Percentiles rank a stretch among this genome's conserved stretches.
phyloP scores from a whole-genome alignment of 2,888 invertebrate species.

The Pristionchus maxplancki region DNA sequence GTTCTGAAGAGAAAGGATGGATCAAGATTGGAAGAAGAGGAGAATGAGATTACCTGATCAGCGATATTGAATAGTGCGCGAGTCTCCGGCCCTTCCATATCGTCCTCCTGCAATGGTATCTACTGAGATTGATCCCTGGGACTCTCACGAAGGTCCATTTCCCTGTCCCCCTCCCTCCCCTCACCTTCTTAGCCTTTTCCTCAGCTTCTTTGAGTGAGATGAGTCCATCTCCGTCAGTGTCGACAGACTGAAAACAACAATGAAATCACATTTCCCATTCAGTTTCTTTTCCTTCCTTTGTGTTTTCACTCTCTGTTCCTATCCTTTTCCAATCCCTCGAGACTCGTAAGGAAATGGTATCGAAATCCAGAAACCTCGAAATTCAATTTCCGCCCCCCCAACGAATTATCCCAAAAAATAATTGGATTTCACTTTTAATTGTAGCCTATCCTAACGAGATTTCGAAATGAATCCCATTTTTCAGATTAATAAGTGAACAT shows the following conservation, averaged over 20 bases:
- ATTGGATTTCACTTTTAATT: neutral
- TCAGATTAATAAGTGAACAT: neutral
- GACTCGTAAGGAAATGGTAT: constrained; percentile 19
- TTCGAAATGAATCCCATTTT: neutral
- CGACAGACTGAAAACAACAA: constrained; percentile 56
- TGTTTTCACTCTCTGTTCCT: neutral
- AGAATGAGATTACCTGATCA: constrained; percentile 64
- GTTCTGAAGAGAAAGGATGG: constrained; percentile 59
- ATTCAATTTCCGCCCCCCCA: no score
- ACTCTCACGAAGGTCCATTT: neutral
- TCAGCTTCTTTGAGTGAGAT: constrained; percentile 70
- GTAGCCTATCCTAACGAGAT: neutral
- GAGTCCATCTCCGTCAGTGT: constrained; percentile 66
- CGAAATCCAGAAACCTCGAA: neutral
- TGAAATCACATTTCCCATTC: neutral
- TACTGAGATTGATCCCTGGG: neutral
- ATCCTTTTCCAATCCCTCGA: neutral
- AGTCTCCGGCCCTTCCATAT: constrained; percentile 73
- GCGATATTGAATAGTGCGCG: constrained; percentile 73
- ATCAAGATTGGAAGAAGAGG: neutral
- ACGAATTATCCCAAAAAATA: neutral
- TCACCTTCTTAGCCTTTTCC: constrained; percentile 56
- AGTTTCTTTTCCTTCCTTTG: neutral
- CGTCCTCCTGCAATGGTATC: constrained; percentile 63
- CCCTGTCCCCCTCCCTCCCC: neutral